Evolutionary conservation across 1,140 invertebrate species (phyloP).

Genomic region (Bombus cullumanus): DNA sequence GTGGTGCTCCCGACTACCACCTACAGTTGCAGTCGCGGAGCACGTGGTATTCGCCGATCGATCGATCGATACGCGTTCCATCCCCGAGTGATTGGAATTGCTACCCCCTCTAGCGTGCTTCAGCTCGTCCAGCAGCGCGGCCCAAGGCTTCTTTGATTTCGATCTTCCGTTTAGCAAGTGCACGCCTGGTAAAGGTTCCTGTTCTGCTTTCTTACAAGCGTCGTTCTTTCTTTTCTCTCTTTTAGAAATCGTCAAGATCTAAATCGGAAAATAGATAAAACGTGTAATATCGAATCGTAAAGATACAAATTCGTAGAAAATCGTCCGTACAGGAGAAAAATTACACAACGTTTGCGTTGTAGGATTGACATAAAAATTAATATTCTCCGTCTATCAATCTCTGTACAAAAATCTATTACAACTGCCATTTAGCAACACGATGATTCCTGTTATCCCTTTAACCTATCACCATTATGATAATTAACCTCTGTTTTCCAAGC

Average conservation of each 20-base stretch:
- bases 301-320: neutral
- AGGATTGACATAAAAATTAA: too few relatives aligned
- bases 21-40: slow-evolving; percentile 49
- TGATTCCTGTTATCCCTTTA: neutral
- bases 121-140: neutral
- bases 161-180: slow-evolving; percentile 9
- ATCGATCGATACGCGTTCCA: slow-evolving; percentile 58
- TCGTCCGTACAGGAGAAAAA: too few relatives aligned
- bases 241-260: neutral
- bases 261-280: too few relatives aligned
- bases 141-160: neutral
- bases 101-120: slow-evolving; percentile 37
- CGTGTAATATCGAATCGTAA: too few relatives aligned
- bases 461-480: neutral
- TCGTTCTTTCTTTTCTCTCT: too few relatives aligned
- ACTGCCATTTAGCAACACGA: neutral
- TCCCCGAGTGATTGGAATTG: slow-evolving; percentile 52
- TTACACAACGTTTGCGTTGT: neutral
- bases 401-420: neutral
- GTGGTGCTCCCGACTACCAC: slow-evolving; percentile 62
- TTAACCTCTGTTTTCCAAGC: neutral
- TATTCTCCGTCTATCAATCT: neutral
- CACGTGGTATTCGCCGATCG: slow-evolving; percentile 61
- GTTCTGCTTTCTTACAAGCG: neutral
- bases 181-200: neutral